Evolutionary conservation across 2,113 vertebrate genomes (phyloP), one percentile per base, ranked within the genome.

Genomic region (Cichladusa arquata): DNA sequence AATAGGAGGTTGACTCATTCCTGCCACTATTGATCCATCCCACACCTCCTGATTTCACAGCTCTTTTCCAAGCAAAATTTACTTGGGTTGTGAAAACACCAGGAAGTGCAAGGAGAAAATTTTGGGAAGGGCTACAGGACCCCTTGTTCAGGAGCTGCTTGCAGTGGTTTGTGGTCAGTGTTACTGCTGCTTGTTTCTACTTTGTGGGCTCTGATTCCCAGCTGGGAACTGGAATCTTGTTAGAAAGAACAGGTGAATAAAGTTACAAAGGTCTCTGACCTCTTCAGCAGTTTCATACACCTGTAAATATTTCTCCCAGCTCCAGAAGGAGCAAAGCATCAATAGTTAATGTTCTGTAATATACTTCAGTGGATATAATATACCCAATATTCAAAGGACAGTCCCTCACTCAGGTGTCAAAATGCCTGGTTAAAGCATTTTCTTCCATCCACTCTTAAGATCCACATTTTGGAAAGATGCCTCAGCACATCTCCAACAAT

Each of bases 391-490:
- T 85, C 58, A 84, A 86, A 86, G 85, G 57, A 62, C 69, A 67
- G 58, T 86, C 88, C 72, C 61, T 97, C 42, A 48, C 48, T 86
- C 42, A 66, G 79, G 64, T 87, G 92, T 91, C 95, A 96, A 96
- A 97, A 97, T 62, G 64, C 74, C 95, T 83, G 64, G 96, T 97
- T 96, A 96, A 85, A 96, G 44, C 38, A 83, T 67, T 95, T 94
- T 90, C 90, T 86, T 90, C 69, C 34, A 66, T 58, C 28, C 45
- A 12, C 12, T 91, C 54, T 65, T n/a, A 78, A 76, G 47, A 82
- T 28, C 71, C 85, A 57, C 73, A 78, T 90, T 92, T 90, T 90
- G 85, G 95, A 93, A 96, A 92, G 91, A 86, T 93, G 94, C 66
- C 88, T 97, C 86, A 93, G 77, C 95, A 29, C 53, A 90, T 95